Evolutionary conservation across 1,140 invertebrate genomes (phyloP), one percentile per base, ranked within the genome.

Genomic region (Scaptomyza graminum): DNA sequence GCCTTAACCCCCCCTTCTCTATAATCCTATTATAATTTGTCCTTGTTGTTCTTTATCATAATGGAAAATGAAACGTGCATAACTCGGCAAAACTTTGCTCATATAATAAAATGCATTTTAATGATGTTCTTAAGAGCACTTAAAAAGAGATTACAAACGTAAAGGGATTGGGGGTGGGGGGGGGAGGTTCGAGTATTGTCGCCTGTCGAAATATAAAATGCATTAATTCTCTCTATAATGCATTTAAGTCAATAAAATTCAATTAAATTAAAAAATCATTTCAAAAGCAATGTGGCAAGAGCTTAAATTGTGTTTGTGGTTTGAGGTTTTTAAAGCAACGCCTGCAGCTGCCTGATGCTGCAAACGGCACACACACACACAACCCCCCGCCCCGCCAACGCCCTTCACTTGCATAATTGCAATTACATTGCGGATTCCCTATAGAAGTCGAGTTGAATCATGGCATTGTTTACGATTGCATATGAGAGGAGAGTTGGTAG

Each of bases 341-440:
- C 13, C 39, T 34, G 50, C 52, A 72, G 41, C 64, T 64, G 51
- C 37, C 44, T 9, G 39, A 16, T 43, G 63, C 18, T 46, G 50
- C 51, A 12, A 12, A 6, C 37, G 4, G 12, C 37, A n/a, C 12
- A 41, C 12, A 41, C 2, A 39, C 4, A 18, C 31, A n/a, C 6
- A 16, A 1, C 51, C 8, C 47, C 13, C 43, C n/a, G n/a, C n/a
- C n/a, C n/a, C n/a, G n/a, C n/a, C n/a, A n/a, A n/a, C 18, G 18
- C n/a, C 15, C 25, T 31, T 15, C 31, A 22, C 44, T 31, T 43
- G 56, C 70, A 87, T 85, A 87, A 87, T 88, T 87, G 83, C 81
- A 82, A 76, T 70, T 69, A 76, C 61, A 79, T 82, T 65, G 81
- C 74, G 74, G 74, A 74, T 69, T 41, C 37, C n/a, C 12, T 41